These are phyloP conservation scores for Ammodytes dubius DNA, from an alignment of 2,113 vertebrate species.

Conservation along the genomic window DNA sequence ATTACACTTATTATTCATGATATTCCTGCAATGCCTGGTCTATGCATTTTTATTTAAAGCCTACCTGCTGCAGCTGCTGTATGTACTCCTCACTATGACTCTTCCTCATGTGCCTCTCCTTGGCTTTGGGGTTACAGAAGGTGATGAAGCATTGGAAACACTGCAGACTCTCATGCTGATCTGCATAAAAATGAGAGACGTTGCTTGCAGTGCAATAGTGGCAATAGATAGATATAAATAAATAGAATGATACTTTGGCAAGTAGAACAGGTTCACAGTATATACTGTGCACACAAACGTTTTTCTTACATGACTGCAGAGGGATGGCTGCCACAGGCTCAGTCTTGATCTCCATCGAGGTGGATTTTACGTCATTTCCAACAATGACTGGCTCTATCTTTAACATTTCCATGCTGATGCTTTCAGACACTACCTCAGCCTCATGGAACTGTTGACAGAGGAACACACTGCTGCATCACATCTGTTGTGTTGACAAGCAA, in stretches of 20 bases:
- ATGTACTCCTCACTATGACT: slow-evolving; percentile 84
- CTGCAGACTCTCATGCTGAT: slow-evolving; percentile 83
- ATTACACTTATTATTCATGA: not conserved
- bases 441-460: slow-evolving; percentile 35
- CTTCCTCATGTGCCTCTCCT: slow-evolving; percentile 85
- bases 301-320: slow-evolving; percentile 55
- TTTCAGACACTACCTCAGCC: slow-evolving; percentile 10
- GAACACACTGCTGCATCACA: not conserved
- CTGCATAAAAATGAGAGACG: slow-evolving; percentile 60
- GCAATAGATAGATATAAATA: not conserved
- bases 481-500: not conserved
- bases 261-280: not conserved
- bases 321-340: slow-evolving; percentile 42
- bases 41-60: too few relatives aligned
- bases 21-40: not conserved
- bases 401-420: slow-evolving; percentile 72
- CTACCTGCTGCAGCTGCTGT: slow-evolving; percentile 81
- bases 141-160: slow-evolving; percentile 87
- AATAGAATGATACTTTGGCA: not conserved
- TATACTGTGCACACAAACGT: not conserved
- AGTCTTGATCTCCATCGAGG: slow-evolving; percentile 54
- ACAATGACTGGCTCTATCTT: slow-evolving; percentile 81
- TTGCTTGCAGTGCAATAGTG: not conserved
- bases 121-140: slow-evolving; percentile 82
- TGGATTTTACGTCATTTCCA: slow-evolving; percentile 64